These are phyloP conservation scores for Leptinotarsa tumamoca DNA, from an alignment of 2,888 invertebrate genomes.

Conservation along the genomic window DNA sequence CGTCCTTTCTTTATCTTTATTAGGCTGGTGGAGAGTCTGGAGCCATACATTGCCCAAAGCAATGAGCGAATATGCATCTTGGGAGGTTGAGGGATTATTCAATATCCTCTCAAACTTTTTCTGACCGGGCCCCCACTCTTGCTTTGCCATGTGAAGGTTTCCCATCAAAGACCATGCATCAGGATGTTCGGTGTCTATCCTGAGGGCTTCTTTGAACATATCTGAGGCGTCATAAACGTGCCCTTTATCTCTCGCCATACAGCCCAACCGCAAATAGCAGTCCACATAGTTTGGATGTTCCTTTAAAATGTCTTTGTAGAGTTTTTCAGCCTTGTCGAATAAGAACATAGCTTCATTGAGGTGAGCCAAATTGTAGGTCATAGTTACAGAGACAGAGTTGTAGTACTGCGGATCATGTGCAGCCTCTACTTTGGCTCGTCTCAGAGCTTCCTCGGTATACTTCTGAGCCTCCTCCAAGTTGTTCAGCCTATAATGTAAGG, in stretches of 20 bases:
- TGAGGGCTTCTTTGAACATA: constrained; percentile 98
- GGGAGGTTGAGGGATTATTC: constrained; percentile 85
- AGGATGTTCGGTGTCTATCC: constrained; percentile 95
- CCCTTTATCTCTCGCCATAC: constrained; percentile 99
- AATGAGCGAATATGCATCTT: constrained; percentile 95
- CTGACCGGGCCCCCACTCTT: constrained; percentile 98
- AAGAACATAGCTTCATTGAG: constrained; percentile 92
- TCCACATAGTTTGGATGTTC: constrained; percentile 99
- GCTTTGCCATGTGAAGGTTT: constrained; percentile 96
- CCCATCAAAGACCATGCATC: constrained; percentile 98
- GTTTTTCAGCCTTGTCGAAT: constrained; percentile 93
- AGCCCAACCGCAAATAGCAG: constrained; percentile 87
- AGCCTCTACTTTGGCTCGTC: constrained; percentile 84
- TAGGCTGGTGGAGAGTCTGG: constrained; percentile 94
- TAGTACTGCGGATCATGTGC: constrained; percentile 93
- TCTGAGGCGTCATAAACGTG: constrained; percentile 99
- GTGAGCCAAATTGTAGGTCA: constrained; percentile 95
- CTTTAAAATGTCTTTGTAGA: constrained; percentile 96
- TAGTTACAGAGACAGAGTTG: constrained; percentile 95
- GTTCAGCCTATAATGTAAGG: constrained; percentile 87
- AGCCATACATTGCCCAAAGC: constrained; percentile 99
- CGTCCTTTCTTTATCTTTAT: constrained; percentile 94
- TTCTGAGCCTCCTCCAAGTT: constrained; percentile 88
- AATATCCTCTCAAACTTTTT: constrained; percentile 98
- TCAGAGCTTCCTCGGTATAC: constrained; percentile 87